Percentiles rank a stretch among this genome's conserved stretches.
Evolutionary conservation across 2,888 invertebrate genomes (phyloP).

Genomic region (Ephialtes manifestator): DNA sequence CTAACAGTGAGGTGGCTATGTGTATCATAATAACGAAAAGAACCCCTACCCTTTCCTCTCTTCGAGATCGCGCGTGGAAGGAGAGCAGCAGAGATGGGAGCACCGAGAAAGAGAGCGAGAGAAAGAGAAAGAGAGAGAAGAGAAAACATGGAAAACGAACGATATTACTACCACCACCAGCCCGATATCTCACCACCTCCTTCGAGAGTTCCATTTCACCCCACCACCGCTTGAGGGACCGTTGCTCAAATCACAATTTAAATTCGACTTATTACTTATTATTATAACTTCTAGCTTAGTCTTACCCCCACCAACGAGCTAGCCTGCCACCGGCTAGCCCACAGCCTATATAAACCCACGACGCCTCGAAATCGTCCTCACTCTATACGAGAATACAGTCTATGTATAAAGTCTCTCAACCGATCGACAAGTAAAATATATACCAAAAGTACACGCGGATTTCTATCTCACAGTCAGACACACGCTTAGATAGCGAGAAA

Average conservation of each 20-base stretch:
- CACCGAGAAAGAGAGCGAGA: neutral
- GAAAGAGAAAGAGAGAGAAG: constrained; percentile 3
- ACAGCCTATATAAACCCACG: constrained; percentile 83
- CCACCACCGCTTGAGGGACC: constrained; percentile 53
- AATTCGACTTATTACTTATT: constrained; percentile 77
- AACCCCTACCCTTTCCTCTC: constrained; percentile 29
- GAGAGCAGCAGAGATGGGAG: constrained; percentile 10
- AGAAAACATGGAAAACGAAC: constrained; percentile 22
- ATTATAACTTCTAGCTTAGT: constrained; percentile 80
- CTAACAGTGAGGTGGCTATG: no score
- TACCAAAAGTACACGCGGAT: constrained; percentile 18
- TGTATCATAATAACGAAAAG: constrained; percentile 48
- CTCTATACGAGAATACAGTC: constrained; percentile 83
- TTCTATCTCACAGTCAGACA: constrained; percentile 18
- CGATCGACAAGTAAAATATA: constrained; percentile 70
- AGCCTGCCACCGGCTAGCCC: constrained; percentile 77
- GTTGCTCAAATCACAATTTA: constrained; percentile 74
- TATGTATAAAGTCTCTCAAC: constrained; percentile 80
- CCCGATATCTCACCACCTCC: constrained; percentile 59
- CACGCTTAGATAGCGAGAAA: constrained; percentile 16
- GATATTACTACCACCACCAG: constrained; percentile 49
- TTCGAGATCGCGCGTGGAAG: constrained; percentile 29
- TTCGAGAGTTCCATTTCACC: constrained; percentile 53
- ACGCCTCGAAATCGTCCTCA: constrained; percentile 82
- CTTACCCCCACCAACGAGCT: constrained; percentile 75